Evolutionary conservation across 1,140 invertebrate genomes (phyloP).

Genomic region (Vanessa tameamea): DNA sequence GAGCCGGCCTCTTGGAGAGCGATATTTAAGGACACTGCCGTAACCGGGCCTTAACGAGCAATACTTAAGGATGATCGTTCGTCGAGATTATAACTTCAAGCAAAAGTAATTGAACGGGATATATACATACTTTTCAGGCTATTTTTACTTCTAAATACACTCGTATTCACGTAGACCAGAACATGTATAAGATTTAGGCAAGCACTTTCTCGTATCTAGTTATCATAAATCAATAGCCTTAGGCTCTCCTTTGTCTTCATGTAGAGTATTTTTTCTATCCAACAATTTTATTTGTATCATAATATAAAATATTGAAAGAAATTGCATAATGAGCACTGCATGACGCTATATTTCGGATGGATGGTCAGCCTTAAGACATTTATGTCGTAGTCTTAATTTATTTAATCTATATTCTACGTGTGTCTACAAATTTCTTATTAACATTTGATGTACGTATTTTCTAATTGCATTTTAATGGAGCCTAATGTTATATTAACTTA

Average conservation of each 20-base stretch:
- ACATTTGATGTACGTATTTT: conserved; percentile 25
- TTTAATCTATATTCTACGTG: conserved; percentile 12
- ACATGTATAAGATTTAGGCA: background rate
- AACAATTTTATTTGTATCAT: background rate
- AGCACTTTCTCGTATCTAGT: no score
- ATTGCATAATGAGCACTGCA: background rate
- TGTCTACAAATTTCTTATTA: conserved; percentile 19
- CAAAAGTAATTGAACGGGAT: no score
- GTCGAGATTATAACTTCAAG: background rate
- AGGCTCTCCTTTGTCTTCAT: background rate
- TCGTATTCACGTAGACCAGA: background rate
- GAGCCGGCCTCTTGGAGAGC: conserved; percentile 71
- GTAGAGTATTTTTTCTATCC: no score
- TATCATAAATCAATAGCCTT: no score
- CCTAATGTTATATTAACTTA: conserved; percentile 30
- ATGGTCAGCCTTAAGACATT: background rate
- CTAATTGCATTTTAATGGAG: conserved; percentile 38
- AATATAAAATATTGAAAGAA: background rate
- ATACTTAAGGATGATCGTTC: background rate
- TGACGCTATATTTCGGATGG: background rate
- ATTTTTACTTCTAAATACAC: background rate
- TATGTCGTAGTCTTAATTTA: conserved; percentile 1
- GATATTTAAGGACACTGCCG: conserved; percentile 58
- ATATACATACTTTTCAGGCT: background rate
- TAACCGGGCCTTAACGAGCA: background rate